Conservation (phyloP, 1,140 invertebrate species). For the Aphidius ervi region DNA sequence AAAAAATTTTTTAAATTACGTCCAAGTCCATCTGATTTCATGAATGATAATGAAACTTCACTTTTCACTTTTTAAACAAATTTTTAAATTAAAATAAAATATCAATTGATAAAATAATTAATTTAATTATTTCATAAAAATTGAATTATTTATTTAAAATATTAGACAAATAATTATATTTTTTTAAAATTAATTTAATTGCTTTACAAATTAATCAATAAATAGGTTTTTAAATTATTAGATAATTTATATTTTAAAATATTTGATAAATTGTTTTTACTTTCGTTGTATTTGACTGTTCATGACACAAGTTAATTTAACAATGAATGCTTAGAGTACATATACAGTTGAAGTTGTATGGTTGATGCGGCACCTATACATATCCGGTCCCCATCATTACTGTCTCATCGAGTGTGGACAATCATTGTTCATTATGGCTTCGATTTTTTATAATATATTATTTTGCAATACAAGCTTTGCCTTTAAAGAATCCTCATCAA, state of each 20-base stretch:
- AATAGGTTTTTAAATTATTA: not conserved
- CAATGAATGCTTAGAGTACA: slow-evolving; percentile 41
- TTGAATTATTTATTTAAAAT: too few species aligned
- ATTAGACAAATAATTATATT: too few species aligned
- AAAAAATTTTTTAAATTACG: slow-evolving; percentile 38
- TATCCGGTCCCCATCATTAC: slow-evolving; percentile 30
- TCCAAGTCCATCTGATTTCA: slow-evolving; percentile 39
- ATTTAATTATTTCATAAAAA: too few species aligned
- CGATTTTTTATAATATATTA: slow-evolving; percentile 16
- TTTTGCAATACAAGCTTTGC: slow-evolving; percentile 25
- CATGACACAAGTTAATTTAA: slow-evolving; percentile 42
- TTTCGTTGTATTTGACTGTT: slow-evolving; percentile 28
- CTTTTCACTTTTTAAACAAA: slow-evolving; percentile 1
- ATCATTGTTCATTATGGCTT: slow-evolving; percentile 25
- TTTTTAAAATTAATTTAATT: too few species aligned
- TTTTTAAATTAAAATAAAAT: too few species aligned
- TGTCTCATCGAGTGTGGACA: slow-evolving; percentile 12
- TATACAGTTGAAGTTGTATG: slow-evolving; percentile 37
- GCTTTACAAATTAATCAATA: not conserved
- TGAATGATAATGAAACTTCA: slow-evolving; percentile 24
- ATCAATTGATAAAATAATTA: not conserved
- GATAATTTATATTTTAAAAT: not conserved
- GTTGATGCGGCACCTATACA: slow-evolving; percentile 25
- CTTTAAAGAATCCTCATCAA: slow-evolving; percentile 19
- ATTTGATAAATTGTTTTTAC: slow-evolving; percentile 8